Conservation (phyloP, 2,113 vertebrate species). For the Spea bombifrons region DNA sequence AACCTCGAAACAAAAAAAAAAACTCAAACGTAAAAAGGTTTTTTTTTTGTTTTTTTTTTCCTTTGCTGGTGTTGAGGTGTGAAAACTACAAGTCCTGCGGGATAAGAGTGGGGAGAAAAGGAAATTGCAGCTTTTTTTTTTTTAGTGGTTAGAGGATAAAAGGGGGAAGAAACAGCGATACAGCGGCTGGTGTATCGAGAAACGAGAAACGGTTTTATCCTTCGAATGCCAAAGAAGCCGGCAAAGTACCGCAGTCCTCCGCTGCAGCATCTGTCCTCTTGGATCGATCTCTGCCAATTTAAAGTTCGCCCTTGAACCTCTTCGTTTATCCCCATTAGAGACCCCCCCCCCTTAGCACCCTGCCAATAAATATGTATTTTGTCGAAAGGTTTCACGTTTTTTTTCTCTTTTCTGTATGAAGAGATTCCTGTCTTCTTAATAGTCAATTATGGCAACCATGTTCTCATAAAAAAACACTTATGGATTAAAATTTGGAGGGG, state of each 20-base stretch:
- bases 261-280: too few relatives aligned
- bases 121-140: conserved; percentile 17
- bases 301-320: not conserved
- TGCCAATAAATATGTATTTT: not conserved
- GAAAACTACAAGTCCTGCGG: conserved; percentile 23
- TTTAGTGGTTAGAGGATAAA: conserved; percentile 40
- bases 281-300: too few relatives aligned
- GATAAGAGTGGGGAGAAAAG: conserved; percentile 9
- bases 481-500: not conserved
- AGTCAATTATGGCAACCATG: too few relatives aligned
- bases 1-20: conserved; percentile 8
- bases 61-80: conserved; percentile 39
- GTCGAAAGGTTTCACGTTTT: too few relatives aligned
- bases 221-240: too few relatives aligned
- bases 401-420: too few relatives aligned
- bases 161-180: conserved; percentile 19
- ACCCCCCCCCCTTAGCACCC: not conserved
- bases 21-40: conserved; percentile 31
- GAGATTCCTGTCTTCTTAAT: too few relatives aligned
- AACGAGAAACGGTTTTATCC: conserved; percentile 6
- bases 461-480: too few relatives aligned
- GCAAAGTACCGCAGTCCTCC: too few relatives aligned
- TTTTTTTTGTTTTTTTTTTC: not conserved
- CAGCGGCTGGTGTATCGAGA: conserved; percentile 30
- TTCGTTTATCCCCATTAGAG: not conserved